Conservation (phyloP, 23 tunicate species). For the Phallusia fumigata region DNA sequence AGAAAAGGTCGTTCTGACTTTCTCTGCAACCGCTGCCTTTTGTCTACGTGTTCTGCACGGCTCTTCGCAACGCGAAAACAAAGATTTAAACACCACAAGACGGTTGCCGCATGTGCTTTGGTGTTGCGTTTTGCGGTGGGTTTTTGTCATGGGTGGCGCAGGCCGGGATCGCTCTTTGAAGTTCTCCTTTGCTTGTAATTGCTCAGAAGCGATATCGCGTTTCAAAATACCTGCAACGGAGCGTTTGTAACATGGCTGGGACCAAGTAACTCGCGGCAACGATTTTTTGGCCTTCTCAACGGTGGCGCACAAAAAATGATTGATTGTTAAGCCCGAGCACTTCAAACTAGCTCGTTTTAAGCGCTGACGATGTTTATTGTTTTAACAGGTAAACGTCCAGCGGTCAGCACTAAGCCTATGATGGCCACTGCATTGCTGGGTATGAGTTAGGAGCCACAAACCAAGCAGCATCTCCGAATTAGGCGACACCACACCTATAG, state of each 20-base stretch:
- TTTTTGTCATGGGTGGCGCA: not conserved
- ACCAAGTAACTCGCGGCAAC: not conserved
- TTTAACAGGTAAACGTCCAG: not conserved
- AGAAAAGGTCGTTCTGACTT: no score
- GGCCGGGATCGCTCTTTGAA: not conserved
- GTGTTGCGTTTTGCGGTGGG: not conserved
- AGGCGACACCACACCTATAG: no score
- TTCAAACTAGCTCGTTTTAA: not conserved
- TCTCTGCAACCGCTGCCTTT: no score
- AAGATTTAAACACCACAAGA: no score
- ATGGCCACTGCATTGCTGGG: no score
- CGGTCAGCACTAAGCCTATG: no score
- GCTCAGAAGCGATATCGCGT: slow-evolving; percentile 4
- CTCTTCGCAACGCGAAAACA: no score
- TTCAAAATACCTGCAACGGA: not conserved
- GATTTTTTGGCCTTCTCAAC: not conserved
- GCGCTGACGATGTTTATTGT: not conserved
- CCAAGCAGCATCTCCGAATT: no score
- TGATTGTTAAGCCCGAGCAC: not conserved
- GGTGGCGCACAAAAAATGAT: not conserved
- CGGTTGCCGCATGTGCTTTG: no score
- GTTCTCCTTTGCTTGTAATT: not conserved
- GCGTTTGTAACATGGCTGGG: no score
- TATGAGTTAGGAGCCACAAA: no score
- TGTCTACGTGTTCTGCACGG: no score